Percentiles rank a stretch among this genome's conserved stretches.
phyloP scores from a whole-genome alignment of 1,140 invertebrate species.

The Cherax quadricarinatus region DNA sequence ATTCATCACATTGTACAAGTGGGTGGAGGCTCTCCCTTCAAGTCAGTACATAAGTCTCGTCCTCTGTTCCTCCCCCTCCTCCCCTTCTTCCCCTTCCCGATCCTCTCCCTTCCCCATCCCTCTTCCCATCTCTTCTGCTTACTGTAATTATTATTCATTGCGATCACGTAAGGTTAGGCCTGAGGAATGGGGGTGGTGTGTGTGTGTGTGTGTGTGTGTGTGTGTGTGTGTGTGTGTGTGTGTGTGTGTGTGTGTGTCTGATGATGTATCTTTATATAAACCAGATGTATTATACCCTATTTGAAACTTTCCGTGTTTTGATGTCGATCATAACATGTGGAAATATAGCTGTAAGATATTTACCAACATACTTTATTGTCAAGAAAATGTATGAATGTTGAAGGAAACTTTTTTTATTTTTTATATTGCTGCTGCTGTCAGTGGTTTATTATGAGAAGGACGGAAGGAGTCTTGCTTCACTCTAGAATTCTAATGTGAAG shows the following conservation, averaged over 20 bases:
- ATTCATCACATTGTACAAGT: conserved; percentile 5
- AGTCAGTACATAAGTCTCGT: background rate
- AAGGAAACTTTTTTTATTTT: too few species aligned
- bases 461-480: too few species aligned
- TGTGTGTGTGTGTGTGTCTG: conserved; percentile 37
- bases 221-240: conserved; percentile 32
- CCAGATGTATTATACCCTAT: too few species aligned
- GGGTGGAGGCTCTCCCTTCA: background rate
- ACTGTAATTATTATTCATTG: conserved; percentile 51
- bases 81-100: background rate
- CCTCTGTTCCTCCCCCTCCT: conserved; percentile 17
- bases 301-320: too few species aligned
- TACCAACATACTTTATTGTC: too few species aligned
- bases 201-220: conserved; percentile 7
- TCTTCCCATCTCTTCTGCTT: background rate
- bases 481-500: too few species aligned
- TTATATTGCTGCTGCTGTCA: too few species aligned
- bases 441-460: too few species aligned
- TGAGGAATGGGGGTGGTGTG: conserved; percentile 2
- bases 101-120: too few species aligned
- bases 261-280: background rate
- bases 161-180: conserved; percentile 26
- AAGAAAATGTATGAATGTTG: too few species aligned
- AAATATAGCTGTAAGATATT: too few species aligned
- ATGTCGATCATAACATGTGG: too few species aligned